These are phyloP conservation scores for Cheirogaleus major DNA, from an alignment of 2,797 vertebrate species.

Conservation along the genomic window DNA sequence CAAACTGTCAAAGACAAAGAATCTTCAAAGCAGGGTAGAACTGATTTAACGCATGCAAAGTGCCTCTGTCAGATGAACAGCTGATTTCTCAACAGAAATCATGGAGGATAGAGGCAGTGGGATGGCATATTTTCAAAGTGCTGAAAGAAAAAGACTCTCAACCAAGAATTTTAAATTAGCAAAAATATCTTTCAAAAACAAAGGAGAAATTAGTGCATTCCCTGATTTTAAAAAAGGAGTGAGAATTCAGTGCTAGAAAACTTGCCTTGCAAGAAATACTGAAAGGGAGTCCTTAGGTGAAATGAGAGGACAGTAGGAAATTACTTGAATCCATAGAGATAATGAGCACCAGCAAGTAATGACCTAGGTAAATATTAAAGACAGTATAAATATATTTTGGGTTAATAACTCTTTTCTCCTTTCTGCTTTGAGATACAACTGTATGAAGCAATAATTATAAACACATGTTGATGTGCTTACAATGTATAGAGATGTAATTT, in stretches of 20 bases:
- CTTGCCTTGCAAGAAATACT: not conserved
- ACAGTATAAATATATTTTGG: not conserved
- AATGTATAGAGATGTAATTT: not conserved
- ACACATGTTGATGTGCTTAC: not conserved
- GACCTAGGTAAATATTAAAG: not conserved
- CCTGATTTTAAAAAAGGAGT: not conserved
- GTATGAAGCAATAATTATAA: not conserved
- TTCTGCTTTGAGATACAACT: not conserved
- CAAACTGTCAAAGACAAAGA: too few species aligned
- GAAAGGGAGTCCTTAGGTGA: not conserved
- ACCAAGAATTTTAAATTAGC: not conserved
- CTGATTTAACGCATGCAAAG: too few species aligned
- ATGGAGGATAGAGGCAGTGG: too few species aligned
- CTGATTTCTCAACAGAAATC: not conserved
- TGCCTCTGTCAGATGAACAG: not conserved
- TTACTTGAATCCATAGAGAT: not conserved
- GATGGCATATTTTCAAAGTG: not conserved
- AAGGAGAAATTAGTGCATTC: not conserved
- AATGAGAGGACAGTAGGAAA: not conserved
- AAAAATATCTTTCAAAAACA: not conserved
- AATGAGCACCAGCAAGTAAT: not conserved
- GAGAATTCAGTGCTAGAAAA: not conserved
- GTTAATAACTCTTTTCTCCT: not conserved
- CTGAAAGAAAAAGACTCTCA: not conserved
- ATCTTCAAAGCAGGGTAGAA: not conserved